Evolutionary conservation across 2,797 vertebrate species (phyloP), one percentile per base, ranked within the genome.

Genomic region (Sebastes cheni): DNA sequence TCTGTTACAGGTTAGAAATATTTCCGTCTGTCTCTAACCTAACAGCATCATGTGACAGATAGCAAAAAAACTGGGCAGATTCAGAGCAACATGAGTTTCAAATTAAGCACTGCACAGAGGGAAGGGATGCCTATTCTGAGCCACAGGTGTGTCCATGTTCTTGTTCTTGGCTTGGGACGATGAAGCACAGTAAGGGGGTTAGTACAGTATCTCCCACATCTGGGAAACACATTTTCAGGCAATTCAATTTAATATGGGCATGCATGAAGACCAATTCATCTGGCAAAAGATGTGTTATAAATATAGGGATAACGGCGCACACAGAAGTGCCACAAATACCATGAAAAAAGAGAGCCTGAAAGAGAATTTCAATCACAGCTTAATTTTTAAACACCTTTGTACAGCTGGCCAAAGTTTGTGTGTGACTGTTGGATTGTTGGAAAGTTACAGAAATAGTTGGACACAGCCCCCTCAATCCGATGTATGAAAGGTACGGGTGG

Each of bases 161-260:
- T 56, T 75, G 68, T 77, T 75, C 62, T 80, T 82, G 81, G 86
- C 78, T 79, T 27, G 12, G 20, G 59, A 67, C 29, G 36, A 69
- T 36, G 68, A 71, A 73, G 29, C 55, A 18, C 4, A 29, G 5
- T 9, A 70, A 11, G 8, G 60, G 13, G 25, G 12, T 55, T 42
- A 58, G 60, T 22, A 22, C 50, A 54, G 50, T 50, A 72, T 80
- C 71, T 73, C 67, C 23, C 64, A 91, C 90, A 92, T 95, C 89
- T 94, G 92, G 87, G 60, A 83, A 92, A 83, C 66, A 84, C 77
- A 87, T 95, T 88, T 82, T 59, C 77, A 81, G 29, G 20, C 52
- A 30, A 27, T 68, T 73, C 8, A 20, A 20, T 30, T 23, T 30
- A 32, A 60, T 32, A 56, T 36, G 64, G 50, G 20, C 30, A 60